These are phyloP conservation scores for Hydractinia symbiolongicarpus DNA, from an alignment of 30 jellyfish, hydroid and myxozoan species.

Conservation along the genomic window DNA sequence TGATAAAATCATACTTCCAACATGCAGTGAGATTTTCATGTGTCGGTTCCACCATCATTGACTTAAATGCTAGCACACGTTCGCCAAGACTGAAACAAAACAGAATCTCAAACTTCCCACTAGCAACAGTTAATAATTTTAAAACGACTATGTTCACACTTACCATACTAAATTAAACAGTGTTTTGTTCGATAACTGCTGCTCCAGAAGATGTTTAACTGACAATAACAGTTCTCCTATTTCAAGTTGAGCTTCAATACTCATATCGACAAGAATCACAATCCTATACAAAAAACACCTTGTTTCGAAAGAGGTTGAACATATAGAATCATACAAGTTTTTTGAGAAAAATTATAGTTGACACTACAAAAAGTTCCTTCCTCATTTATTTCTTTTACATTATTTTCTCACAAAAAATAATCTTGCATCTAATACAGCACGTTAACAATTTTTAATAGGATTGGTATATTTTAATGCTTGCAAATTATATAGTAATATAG, in stretches of 20 bases:
- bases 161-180: constrained; percentile 72
- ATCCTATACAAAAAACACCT: constrained; percentile 35
- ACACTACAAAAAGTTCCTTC: no score
- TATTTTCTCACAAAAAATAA: no score
- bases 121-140: neutral
- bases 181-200: constrained; percentile 53
- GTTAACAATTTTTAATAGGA: no score
- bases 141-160: neutral
- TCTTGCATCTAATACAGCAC: no score
- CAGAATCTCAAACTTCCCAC: neutral
- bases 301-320: no score
- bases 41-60: constrained; percentile 50
- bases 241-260: constrained; percentile 47
- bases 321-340: no score
- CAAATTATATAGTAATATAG: no score
- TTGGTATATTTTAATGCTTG: no score
- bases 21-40: constrained; percentile 43
- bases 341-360: no score
- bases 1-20: constrained; percentile 39
- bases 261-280: constrained; percentile 67
- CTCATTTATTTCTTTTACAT: no score
- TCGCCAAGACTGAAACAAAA: constrained; percentile 49
- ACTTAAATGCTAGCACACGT: constrained; percentile 33
- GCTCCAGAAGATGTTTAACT: constrained; percentile 59
- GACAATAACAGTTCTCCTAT: constrained; percentile 38